phyloP scores from a whole-genome alignment of 2,113 vertebrate species.

The Phodopus roborovskii region DNA sequence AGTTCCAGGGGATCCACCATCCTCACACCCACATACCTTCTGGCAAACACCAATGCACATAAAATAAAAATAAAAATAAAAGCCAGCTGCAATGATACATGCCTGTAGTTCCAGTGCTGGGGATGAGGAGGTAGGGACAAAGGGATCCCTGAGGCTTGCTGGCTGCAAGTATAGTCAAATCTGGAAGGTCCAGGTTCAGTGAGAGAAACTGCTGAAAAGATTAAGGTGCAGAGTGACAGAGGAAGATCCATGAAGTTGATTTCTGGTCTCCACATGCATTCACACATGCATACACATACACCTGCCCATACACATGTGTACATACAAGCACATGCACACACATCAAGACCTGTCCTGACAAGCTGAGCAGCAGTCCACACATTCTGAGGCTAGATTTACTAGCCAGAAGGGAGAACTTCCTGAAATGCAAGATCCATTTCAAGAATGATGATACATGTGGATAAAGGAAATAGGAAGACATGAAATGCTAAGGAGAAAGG shows the following conservation, averaged over 20 bases:
- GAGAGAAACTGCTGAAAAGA: too few relatives aligned
- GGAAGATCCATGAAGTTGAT: neutral
- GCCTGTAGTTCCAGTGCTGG: neutral
- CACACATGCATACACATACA: neutral
- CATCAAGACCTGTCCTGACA: neutral
- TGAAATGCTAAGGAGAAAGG: constrained; percentile 4
- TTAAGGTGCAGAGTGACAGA: neutral
- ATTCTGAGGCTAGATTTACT: neutral
- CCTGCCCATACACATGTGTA: neutral
- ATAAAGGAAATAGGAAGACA: neutral
- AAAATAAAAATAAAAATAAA: neutral
- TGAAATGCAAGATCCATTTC: neutral
- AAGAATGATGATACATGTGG: neutral
- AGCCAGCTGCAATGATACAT: neutral
- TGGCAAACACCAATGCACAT: too few relatives aligned
- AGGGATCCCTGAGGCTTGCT: neutral
- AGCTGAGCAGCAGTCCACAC: neutral
- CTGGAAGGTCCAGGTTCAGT: too few relatives aligned
- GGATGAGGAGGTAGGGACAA: neutral
- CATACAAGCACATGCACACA: neutral
- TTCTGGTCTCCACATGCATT: neutral
- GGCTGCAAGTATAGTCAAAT: neutral
- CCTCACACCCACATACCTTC: too few relatives aligned
- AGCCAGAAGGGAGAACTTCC: neutral
- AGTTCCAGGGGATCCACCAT: too few relatives aligned